phyloP scores from a whole-genome alignment of 2,888 invertebrate species.

The Parapristionchus giblindavisi region DNA sequence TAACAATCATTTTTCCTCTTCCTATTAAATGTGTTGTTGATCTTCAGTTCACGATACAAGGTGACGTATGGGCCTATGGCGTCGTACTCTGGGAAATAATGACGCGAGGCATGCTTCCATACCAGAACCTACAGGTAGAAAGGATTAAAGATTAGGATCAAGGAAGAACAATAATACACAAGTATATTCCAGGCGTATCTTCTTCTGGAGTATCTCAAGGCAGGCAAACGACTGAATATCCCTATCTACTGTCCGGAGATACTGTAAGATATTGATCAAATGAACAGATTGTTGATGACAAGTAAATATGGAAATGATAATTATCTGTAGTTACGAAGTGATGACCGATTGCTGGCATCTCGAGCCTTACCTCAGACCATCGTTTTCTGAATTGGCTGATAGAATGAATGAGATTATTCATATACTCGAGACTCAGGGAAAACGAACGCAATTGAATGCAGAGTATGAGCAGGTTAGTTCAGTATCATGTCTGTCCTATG shows the following conservation, averaged over 20 bases:
- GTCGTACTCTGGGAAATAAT: conserved; percentile 56
- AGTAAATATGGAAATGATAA: background rate
- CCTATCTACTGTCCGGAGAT: conserved; percentile 73
- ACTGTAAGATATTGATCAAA: conserved; percentile 64
- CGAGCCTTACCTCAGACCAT: conserved; percentile 49
- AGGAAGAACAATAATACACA: background rate
- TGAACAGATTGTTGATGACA: background rate
- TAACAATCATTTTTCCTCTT: too few relatives aligned
- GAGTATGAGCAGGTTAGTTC: conserved; percentile 53
- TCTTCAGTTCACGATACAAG: conserved; percentile 49
- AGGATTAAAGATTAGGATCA: background rate
- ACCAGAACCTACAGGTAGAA: conserved; percentile 32
- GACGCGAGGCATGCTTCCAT: conserved; percentile 52
- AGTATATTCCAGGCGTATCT: conserved; percentile 6
- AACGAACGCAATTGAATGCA: conserved; percentile 43
- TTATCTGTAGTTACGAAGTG: conserved; percentile 51
- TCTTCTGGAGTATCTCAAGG: conserved; percentile 71
- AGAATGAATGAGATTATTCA: conserved; percentile 44
- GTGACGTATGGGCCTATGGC: conserved; percentile 57
- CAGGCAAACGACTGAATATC: conserved; percentile 71
- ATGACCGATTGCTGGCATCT: conserved; percentile 57
- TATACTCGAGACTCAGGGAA: conserved; percentile 44
- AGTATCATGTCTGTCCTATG: background rate
- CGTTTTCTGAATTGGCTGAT: conserved; percentile 50
- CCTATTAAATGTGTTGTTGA: too few relatives aligned